A percentile compares a stretch with the other conserved stretches of the same genome.
These are phyloP conservation scores for Scomberomorus guttatus DNA, from an alignment of 2,797 vertebrate genomes.

Conservation along the genomic window DNA sequence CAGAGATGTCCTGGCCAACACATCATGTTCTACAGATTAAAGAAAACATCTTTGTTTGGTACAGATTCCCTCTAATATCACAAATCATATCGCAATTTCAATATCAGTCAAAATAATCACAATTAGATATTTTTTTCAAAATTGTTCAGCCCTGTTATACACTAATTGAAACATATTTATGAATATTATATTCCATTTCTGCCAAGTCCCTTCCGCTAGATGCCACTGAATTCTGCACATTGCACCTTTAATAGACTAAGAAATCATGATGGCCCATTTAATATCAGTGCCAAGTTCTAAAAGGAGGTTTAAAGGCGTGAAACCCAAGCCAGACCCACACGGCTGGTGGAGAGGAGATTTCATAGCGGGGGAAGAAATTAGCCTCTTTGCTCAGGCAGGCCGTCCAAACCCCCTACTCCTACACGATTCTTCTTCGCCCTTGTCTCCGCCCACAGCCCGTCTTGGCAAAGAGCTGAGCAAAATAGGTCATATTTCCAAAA, in stretches of 20 bases:
- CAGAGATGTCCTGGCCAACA: no score
- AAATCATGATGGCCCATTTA: constrained; percentile 14
- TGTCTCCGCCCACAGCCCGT: constrained; percentile 55
- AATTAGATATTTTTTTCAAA: no score
- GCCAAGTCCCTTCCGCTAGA: no score
- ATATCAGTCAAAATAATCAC: no score
- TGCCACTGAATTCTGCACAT: no score
- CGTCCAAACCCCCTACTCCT: constrained; percentile 44
- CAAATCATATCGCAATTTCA: no score
- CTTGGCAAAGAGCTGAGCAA: constrained; percentile 54
- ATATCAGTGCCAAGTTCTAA: constrained; percentile 3
- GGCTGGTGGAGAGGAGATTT: constrained; percentile 20
- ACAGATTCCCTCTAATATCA: no score
- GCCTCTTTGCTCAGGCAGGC: constrained; percentile 35
- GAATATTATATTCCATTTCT: no score
- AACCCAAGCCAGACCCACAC: constrained; percentile 8
- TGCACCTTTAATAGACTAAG: constrained; percentile 9
- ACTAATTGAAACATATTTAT: no score
- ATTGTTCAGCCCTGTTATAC: no score
- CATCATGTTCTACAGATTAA: no score
- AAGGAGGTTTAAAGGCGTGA: constrained; percentile 30
- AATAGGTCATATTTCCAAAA: constrained; percentile 85
- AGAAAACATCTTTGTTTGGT: no score
- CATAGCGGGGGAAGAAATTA: constrained; percentile 51
- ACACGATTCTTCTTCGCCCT: constrained; percentile 50